phyloP scores from a whole-genome alignment of 2,797 vertebrate species.

The Sparus aurata region DNA sequence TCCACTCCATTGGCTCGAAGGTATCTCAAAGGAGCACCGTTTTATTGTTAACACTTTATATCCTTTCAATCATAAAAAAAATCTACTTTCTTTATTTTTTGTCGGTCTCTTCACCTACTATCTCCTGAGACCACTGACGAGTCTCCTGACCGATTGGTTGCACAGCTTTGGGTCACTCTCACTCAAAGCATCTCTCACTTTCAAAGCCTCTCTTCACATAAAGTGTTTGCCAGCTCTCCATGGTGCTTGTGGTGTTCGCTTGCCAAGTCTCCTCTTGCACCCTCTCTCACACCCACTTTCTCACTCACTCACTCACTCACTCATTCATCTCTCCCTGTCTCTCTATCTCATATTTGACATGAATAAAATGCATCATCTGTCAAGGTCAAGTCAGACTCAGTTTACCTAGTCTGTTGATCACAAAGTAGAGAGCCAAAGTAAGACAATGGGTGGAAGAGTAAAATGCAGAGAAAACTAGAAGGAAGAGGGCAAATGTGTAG shows the following conservation, averaged over 20 bases:
- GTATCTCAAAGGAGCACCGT: neutral
- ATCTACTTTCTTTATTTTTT: neutral
- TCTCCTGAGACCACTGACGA: neutral
- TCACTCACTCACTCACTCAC: constrained; percentile 36
- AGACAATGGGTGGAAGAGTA: constrained; percentile 18
- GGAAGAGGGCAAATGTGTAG: constrained; percentile 65
- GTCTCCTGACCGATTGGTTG: constrained; percentile 1
- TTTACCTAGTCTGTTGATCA: neutral
- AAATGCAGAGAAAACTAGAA: constrained; percentile 33
- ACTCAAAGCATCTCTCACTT: constrained; percentile 1
- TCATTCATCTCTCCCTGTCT: constrained; percentile 8
- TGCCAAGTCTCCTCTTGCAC: constrained; percentile 70
- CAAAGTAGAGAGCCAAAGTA: constrained; percentile 32
- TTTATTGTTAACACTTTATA: neutral
- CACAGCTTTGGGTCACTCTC: constrained; percentile 2
- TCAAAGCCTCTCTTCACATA: constrained; percentile 40
- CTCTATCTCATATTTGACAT: neutral
- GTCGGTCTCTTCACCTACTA: neutral
- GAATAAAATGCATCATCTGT: constrained; percentile 37
- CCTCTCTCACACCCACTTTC: constrained; percentile 43
- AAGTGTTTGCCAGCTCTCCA: constrained; percentile 71
- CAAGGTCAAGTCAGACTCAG: constrained; percentile 25
- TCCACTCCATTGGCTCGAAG: neutral
- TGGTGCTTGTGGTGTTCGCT: constrained; percentile 30
- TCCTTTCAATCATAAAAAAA: neutral